Evolutionary conservation across 2,113 vertebrate species (phyloP), one percentile per base, ranked within the genome.

Genomic region (Pseudorasbora parva): DNA sequence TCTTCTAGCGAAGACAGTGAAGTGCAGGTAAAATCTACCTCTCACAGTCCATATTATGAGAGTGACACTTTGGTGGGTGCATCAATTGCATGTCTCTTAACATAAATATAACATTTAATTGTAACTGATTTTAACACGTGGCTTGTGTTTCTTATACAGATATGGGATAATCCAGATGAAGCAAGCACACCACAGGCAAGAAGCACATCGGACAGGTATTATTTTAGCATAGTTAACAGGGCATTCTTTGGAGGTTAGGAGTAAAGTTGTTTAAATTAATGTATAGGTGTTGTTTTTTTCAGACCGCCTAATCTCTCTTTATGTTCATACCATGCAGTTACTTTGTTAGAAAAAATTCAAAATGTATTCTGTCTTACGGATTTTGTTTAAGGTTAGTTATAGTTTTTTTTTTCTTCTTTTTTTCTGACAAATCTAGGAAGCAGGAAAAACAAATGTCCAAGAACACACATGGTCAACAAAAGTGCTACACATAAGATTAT

Each of bases 351-450:
- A 69, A 19, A 43, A 43, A 69, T 21, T 0, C 8, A 12, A 23
- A 12, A 45, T 14, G 1, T 45, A 45, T 69, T 62, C 6, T 56
- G 51, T 25, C 8, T 37, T 33, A 68, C 19, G 30, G 11, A 17
- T 19, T 10, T 69, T 66, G 27, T 66, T 30, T 66, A 66, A 30
- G 33, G 15, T 19, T 8, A 21, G 30, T 68, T 17, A 37, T 21
- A 68, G 6, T 10, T 21, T 9, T 27, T 27, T 41, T 68, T 19
- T 23, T 12, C 23, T 45, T 19, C 3, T 14, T n/a, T n/a, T 11
- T n/a, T 23, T 71, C 37, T 71, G 17, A 41, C 33, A 69, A 69
- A 69, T 41, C 66, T 41, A 69, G 66, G 66, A 43, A 69, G 64
- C 15, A 68, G 15, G 33, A 43, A 41, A 19, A 69, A 68, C 15